Evolutionary conservation across 2,797 vertebrate species (phyloP), one percentile per base, ranked within the genome.

Genomic region (Labroides dimidiatus): DNA sequence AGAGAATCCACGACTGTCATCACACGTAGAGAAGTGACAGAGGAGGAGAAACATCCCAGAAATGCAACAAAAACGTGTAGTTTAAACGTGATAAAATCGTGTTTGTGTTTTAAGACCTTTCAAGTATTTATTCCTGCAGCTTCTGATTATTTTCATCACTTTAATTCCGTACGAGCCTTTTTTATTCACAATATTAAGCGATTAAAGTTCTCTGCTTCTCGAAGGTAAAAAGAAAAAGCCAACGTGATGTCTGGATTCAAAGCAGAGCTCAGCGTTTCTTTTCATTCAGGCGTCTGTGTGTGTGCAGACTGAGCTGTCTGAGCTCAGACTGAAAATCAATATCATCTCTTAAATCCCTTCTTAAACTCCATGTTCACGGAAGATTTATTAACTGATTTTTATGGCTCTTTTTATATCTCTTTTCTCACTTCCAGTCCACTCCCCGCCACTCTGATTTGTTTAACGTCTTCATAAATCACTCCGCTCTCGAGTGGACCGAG

Each of bases 301-400:
- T 15, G 30, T 33, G 2, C 8, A 37, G 19, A 53, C 20, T 4
- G 17, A 42, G n/a, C 14, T 13, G 33, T 39, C 39, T 36, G 37
- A 55, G 52, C 43, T 41, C 9, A 14, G 19, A 54, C 30, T 13
- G 17, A 50, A 58, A 41, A 61, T 53, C 41, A 48, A 58, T 43
- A 57, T 44, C 20, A 48, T 21, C 24, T 48, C 21, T 41, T 37
- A 60, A 45, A 53, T 60, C 39, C 4, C 24, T 36, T 23, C 41
- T 33, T 58, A 33, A 50, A 33, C 45, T 44, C n/a, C 11, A 15
- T 17, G 23, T 19, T 42, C 13, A 6, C 8, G 15, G 45, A 52
- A 2, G 10, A 27, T 53, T 39, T 41, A 69, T 42, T 39, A 16
- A n/a, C 42, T 15, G 21, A 23, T 48, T 41, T 49, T 16, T 12